Evolutionary conservation across 2,113 vertebrate species (phyloP).

Genomic region (Albula glossodonta): DNA sequence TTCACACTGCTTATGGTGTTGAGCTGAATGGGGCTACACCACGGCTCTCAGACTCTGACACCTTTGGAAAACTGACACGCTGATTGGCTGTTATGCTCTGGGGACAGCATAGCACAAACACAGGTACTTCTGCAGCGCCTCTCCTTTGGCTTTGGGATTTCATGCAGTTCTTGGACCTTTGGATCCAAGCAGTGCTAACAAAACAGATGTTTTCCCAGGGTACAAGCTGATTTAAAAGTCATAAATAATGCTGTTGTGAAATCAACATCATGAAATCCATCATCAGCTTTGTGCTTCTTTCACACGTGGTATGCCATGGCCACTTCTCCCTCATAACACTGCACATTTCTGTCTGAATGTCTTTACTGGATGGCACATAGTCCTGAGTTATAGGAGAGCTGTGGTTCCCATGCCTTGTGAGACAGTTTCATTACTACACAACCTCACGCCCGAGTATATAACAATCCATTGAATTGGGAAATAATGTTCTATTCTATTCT

Average conservation of each 20-base stretch:
- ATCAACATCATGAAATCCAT: no score
- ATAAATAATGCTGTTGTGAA: background rate
- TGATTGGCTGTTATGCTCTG: background rate
- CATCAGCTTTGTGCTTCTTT: no score
- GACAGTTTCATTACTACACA: background rate
- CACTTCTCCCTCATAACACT: background rate
- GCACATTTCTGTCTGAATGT: background rate
- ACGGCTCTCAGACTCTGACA: background rate
- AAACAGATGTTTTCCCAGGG: background rate
- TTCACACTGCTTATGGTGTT: slow-evolving; percentile 4
- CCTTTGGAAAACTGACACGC: background rate
- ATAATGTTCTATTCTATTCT: background rate
- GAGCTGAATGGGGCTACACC: background rate
- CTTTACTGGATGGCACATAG: background rate
- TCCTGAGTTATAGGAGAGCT: background rate
- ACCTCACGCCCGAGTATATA: background rate
- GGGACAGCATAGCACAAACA: background rate
- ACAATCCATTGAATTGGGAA: background rate
- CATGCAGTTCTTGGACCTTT: background rate
- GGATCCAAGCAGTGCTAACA: background rate
- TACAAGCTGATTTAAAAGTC: background rate
- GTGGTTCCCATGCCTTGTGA: background rate
- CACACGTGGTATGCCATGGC: no score
- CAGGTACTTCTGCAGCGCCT: background rate
- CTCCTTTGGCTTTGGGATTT: background rate